phyloP scores from a whole-genome alignment of 1,140 invertebrate genomes.

The Drosophila obscura region DNA sequence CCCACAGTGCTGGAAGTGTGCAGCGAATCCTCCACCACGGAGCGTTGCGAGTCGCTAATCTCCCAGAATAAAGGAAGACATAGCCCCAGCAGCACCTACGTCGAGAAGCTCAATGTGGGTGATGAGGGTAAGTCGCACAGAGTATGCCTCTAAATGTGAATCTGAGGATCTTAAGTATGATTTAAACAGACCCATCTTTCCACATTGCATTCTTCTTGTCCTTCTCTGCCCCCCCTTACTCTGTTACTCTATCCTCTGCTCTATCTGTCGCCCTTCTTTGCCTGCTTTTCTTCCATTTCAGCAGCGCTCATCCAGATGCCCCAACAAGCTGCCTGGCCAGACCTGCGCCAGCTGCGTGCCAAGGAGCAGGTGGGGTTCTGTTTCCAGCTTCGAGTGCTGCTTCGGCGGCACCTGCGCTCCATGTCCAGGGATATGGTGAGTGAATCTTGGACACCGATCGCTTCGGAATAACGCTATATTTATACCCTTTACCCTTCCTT shows the following conservation, averaged over 20 bases:
- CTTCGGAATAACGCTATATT: not conserved
- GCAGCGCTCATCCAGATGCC: conserved; percentile 59
- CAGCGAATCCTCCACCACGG: conserved; percentile 58
- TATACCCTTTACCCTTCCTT: not conserved
- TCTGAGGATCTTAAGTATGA: conserved; percentile 14
- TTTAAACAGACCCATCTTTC: conserved; percentile 11
- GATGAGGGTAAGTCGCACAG: conserved; percentile 66
- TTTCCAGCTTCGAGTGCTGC: conserved; percentile 59
- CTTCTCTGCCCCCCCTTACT: conserved; percentile 7
- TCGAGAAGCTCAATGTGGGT: conserved; percentile 32
- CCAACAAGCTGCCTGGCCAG: not conserved
- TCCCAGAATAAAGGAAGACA: conserved; percentile 51
- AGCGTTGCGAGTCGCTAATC: conserved; percentile 57
- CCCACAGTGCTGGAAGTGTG: conserved; percentile 67
- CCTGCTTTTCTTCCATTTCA: conserved; percentile 49
- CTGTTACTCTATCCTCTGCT: conserved; percentile 40
- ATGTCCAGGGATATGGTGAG: conserved; percentile 70
- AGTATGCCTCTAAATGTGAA: not conserved
- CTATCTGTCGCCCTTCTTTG: conserved; percentile 53
- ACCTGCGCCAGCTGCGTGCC: conserved; percentile 34
- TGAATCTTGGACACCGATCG: not conserved
- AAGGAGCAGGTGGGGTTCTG: conserved; percentile 68
- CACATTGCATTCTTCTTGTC: conserved; percentile 1
- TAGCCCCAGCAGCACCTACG: conserved; percentile 10
- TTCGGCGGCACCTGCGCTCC: conserved; percentile 48